These are phyloP conservation scores for Geopemphigus sp. DNA, from an alignment of 1,140 invertebrate genomes.

Conservation along the genomic window DNA sequence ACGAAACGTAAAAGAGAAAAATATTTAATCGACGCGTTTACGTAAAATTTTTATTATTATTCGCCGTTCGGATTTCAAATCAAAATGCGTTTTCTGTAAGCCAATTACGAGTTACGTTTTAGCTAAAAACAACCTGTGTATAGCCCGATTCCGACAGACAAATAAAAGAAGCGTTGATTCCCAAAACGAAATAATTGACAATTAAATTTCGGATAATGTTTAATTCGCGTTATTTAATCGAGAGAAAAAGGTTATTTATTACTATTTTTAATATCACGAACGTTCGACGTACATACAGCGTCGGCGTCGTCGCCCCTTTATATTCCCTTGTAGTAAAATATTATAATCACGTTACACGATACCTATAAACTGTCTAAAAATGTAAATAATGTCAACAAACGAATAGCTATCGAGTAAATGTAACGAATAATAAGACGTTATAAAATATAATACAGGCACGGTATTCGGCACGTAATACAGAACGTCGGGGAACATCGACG, in stretches of 20 bases:
- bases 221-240: background rate
- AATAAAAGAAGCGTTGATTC: background rate
- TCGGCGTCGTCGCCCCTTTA: background rate
- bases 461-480: too few species aligned
- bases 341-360: conserved; percentile 36
- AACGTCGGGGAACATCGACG: too few species aligned
- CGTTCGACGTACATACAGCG: background rate
- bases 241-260: background rate
- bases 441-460: background rate
- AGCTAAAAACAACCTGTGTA: background rate
- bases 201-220: too few species aligned
- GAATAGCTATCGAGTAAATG: conserved; percentile 25
- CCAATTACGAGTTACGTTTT: too few species aligned
- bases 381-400: conserved; percentile 31
- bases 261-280: conserved; percentile 3
- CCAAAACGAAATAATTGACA: background rate
- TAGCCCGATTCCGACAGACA: background rate
- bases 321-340: conserved; percentile 30
- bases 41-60: too few species aligned
- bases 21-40: too few species aligned
- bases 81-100: too few species aligned
- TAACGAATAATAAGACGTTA: conserved; percentile 17
- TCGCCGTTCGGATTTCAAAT: too few species aligned
- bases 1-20: too few species aligned
- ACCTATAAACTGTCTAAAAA: conserved; percentile 31